Percentiles rank a stretch among this genome's conserved stretches.
These are phyloP conservation scores for Ephydatia muelleri DNA, from an alignment of 37 sponge, comb jelly and placozoan species.

Conservation along the genomic window DNA sequence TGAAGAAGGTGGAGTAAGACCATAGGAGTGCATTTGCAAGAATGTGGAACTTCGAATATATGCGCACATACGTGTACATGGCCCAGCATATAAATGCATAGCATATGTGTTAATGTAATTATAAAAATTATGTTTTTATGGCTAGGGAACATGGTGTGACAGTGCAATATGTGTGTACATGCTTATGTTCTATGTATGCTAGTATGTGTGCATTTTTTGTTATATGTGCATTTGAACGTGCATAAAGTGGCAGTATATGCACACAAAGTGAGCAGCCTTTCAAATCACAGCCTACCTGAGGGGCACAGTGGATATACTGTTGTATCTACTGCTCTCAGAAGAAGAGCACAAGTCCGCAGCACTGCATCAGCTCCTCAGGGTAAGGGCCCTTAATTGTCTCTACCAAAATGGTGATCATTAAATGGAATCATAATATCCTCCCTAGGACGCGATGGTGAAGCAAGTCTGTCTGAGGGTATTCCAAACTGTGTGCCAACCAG, in stretches of 20 bases:
- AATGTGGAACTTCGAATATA: neutral
- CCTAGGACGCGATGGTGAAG: slow-evolving; percentile 46
- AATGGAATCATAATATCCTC: neutral
- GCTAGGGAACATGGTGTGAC: no score
- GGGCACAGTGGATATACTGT: slow-evolving; percentile 57
- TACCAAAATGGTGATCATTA: no score
- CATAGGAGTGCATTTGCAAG: neutral
- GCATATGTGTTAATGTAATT: no score
- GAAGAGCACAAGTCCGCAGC: slow-evolving; percentile 43
- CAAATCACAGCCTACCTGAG: slow-evolving; percentile 55
- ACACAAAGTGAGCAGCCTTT: neutral
- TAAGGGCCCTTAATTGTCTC: neutral
- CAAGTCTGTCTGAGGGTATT: slow-evolving; percentile 45
- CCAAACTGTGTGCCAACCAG: slow-evolving; percentile 41
- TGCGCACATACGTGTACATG: neutral
- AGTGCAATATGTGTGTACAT: neutral
- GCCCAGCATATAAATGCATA: no score
- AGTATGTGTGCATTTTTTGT: neutral
- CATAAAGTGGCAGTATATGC: no score
- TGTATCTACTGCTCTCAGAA: slow-evolving; percentile 50
- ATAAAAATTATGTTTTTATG: no score
- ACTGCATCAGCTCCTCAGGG: slow-evolving; percentile 36
- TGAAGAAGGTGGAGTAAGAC: slow-evolving; percentile 10
- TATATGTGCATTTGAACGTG: neutral
- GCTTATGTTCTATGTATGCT: neutral